phyloP scores from a whole-genome alignment of 2,888 invertebrate genomes.

The Ectemnius lituratus region DNA sequence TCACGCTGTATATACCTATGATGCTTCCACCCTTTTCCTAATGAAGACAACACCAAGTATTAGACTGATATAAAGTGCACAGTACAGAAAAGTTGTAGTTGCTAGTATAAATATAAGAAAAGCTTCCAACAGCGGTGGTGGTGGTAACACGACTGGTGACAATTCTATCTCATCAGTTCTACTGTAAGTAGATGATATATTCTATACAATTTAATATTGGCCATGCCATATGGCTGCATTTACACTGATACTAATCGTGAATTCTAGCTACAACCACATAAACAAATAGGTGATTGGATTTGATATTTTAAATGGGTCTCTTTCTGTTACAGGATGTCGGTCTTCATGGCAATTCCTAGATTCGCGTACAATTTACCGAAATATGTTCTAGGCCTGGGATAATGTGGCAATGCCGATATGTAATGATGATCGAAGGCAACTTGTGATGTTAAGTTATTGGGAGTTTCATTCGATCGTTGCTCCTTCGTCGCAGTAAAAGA shows the following conservation, averaged over 20 bases:
- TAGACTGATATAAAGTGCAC: no score
- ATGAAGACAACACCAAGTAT: no score
- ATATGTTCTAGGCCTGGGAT: conserved; percentile 91
- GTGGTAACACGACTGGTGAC: neutral
- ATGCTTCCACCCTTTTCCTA: no score
- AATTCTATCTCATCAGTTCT: neutral
- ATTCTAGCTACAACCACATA: no score
- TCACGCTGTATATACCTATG: no score
- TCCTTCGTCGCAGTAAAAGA: conserved; percentile 6
- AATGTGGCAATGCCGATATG: conserved; percentile 65
- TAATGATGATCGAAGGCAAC: conserved; percentile 20
- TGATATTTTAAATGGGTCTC: conserved; percentile 2
- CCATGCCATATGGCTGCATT: no score
- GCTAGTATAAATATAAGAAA: neutral
- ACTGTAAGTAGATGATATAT: neutral
- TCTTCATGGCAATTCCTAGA: conserved; percentile 91
- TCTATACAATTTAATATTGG: neutral
- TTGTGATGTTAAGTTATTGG: conserved; percentile 45
- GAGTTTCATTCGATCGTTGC: conserved; percentile 10
- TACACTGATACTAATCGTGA: no score
- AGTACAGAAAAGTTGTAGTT: neutral
- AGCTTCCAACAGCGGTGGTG: neutral
- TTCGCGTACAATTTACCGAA: conserved; percentile 90
- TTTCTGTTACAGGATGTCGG: conserved; percentile 84
- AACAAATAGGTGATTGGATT: no score